Base-by-base conservation (phyloP, 2,113 vertebrate genomes). In the Zootoca vivipara region DNA sequence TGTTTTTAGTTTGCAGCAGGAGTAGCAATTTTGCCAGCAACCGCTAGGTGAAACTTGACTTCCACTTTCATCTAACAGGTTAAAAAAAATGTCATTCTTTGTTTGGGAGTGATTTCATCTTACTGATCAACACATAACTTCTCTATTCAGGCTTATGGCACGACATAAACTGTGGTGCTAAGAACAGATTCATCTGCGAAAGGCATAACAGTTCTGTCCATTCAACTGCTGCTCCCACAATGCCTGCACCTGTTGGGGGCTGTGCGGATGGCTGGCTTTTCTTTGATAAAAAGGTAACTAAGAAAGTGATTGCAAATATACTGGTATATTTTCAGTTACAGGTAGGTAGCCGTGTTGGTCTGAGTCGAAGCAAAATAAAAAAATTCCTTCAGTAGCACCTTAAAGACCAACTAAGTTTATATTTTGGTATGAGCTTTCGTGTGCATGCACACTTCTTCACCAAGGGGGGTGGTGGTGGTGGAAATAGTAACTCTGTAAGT, bases 151-250 rank as follows among this genome's bases (percentile, higher is more conserved):
- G 99, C 0, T 96, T 95, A 80, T 99, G 99, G 99, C 99, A 99
- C 93, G 99, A 99, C 87, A 97, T 99, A 58, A 99, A 99, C 92
- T 99, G 99, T 93, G 98, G 99, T 12, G 82, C 93, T 0, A 89
- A 96, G 40, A 94, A 97, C 1, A 87, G 96, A 4, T 99, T 98
- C 35, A 97, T 99, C 82, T 99, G 99, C 91, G 97, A 99, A 95
- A 96, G 99, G 90, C 97, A 96, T 75, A 97, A 94, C 5, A 85
- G n/a, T 42, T 98, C 97, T 33, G 82, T 97, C 64, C 98, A 98
- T 46, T 75, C 97, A 86, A 97, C 97, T 0, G 35, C 78, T 70
- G 82, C 67, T 52, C 98, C 98, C 1, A 98, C 98, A 0, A 62
- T 78, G 22, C 77, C 94, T 2, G 74, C 92, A 0, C 93, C 94